Percentiles rank a stretch among this genome's conserved stretches.
Conservation (phyloP, 2,113 vertebrate species). For the Xiphophorus hellerii region DNA sequence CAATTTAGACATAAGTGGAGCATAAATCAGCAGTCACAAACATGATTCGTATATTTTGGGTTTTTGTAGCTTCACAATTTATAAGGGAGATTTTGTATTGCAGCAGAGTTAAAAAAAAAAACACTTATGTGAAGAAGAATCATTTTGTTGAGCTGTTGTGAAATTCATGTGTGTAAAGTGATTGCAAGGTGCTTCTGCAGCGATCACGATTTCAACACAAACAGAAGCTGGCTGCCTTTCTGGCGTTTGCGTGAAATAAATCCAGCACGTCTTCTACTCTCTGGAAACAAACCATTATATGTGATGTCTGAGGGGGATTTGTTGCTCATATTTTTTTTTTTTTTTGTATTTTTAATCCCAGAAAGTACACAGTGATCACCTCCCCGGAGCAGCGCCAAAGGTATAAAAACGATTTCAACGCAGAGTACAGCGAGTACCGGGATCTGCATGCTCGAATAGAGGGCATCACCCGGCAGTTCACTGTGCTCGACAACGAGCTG, state of each 20-base stretch:
- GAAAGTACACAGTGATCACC: constrained; percentile 90
- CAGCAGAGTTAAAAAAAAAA: too few species aligned
- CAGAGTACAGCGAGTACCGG: constrained; percentile 94
- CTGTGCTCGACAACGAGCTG: constrained; percentile 91
- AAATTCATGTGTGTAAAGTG: too few species aligned
- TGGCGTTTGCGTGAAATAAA: neutral
- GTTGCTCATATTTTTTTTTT: too few species aligned
- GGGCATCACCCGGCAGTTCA: constrained; percentile 92
- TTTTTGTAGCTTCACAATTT: neutral
- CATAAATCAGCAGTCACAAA: neutral
- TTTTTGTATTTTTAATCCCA: constrained; percentile 49
- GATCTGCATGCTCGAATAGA: constrained; percentile 93
- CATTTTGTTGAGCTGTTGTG: too few species aligned
- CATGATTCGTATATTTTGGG: neutral
- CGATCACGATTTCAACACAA: too few species aligned
- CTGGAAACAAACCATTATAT: neutral
- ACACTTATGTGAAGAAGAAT: too few species aligned
- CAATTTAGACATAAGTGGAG: neutral
- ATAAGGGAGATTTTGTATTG: neutral
- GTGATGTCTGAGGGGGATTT: neutral
- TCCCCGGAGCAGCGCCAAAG: constrained; percentile 94
- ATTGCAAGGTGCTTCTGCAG: too few species aligned
- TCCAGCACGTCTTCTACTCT: neutral
- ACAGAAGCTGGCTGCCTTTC: neutral
- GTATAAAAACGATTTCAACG: constrained; percentile 97